Base-by-base conservation (phyloP, 2,113 vertebrate species). In the Oreochromis aureus region DNA sequence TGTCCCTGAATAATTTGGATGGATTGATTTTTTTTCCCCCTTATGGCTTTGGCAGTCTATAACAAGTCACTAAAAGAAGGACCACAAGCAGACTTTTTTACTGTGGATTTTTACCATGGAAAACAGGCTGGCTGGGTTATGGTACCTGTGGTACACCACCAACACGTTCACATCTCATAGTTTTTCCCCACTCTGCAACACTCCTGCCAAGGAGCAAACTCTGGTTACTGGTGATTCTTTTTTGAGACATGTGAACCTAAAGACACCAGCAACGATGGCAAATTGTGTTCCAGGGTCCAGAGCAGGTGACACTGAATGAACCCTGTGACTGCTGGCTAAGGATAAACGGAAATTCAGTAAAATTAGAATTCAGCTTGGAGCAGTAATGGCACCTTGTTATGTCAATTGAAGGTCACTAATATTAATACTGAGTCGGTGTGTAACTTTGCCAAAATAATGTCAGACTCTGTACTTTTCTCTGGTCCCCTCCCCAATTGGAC, bases 361-460 rank as follows among this genome's bases (percentile, higher is more conserved):
- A 0, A 12, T 63, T 36, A 7, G 32, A 36, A 63, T 12, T 63
- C 32, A 63, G 0, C 5, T 61, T 0, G 27, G 27, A 63, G 59
- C 19, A 54, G n/a, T 55, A 55, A 55, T 6, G 53, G 10, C 32
- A n/a, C 1, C 32, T 0, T 11, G 0, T 63, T 63, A 36, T 63
- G 59, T 36, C 32, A 63, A 0, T 36, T n/a, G 18, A 63, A 63
- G 59, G 32, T n/a, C 32, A 63, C 59, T 63, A n/a, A 63, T 2
- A 63, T 63, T 63, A 63, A 63, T 63, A 63, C 12, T 63, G 18
- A 63, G 18, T 36, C 0, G 1, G 32, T 63, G 59, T 12, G 59
- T 12, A 63, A 0, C 2, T 63, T 3, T 63, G 18, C 1, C 0
- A 12, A 63, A n/a, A 36, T 18, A 63, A 63, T 0, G 10, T 18